Evolutionary conservation across 53 echinoderm and acorn worm genomes (phyloP).

Genomic region (Paracentrotus lividus): DNA sequence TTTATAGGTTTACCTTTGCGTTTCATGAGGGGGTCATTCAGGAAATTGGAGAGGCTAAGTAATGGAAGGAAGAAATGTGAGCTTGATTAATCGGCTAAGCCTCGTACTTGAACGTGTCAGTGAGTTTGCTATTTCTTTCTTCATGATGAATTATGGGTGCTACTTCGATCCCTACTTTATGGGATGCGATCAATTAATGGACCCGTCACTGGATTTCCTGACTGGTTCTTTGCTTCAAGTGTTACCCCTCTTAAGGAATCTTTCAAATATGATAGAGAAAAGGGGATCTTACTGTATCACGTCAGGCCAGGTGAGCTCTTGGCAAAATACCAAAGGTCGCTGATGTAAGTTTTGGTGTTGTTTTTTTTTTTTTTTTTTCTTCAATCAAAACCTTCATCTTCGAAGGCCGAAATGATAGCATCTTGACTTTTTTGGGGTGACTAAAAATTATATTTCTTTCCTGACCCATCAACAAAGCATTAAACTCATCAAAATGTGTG

Average conservation of each 20-base stretch:
- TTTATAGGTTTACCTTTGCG: neutral
- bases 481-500: no score
- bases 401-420: no score
- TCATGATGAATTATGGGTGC: neutral
- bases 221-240: slow-evolving; percentile 3
- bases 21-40: neutral
- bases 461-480: no score
- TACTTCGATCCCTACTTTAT: neutral
- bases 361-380: neutral
- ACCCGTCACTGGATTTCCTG: slow-evolving; percentile 8
- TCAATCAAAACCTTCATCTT: neutral
- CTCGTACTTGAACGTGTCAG: neutral
- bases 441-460: no score
- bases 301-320: slow-evolving; percentile 6
- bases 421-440: no score
- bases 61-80: neutral
- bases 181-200: slow-evolving; percentile 13
- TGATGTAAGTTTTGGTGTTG: neutral
- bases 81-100: slow-evolving; percentile 24
- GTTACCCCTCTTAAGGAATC: slow-evolving; percentile 22
- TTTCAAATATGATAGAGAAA: neutral
- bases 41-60: neutral
- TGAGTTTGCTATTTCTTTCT: neutral
- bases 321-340: slow-evolving; percentile 5
- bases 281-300: neutral